Evolutionary conservation across 2,113 vertebrate genomes (phyloP).

Genomic region (Xyliphius kryptos): DNA sequence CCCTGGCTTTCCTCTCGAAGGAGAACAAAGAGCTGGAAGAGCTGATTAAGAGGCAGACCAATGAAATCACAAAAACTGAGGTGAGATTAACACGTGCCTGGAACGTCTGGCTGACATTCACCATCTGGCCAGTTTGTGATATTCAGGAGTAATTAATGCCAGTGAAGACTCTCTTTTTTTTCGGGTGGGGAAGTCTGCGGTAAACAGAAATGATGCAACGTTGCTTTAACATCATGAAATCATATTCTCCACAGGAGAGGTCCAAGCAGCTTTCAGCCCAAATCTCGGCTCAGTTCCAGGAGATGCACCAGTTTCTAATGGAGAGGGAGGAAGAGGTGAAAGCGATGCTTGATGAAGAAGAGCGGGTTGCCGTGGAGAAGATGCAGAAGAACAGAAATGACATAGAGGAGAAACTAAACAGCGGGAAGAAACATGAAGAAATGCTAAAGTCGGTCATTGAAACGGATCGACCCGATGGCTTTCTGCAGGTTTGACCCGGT

Average conservation of each 20-base stretch:
- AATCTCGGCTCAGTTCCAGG: slow-evolving; percentile 38
- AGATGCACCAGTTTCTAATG: slow-evolving; percentile 43
- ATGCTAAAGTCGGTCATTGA: slow-evolving; percentile 29
- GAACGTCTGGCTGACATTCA: too few relatives aligned
- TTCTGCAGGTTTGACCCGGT: slow-evolving; percentile 37
- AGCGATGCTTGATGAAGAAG: slow-evolving; percentile 28
- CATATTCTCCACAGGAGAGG: slow-evolving; percentile 24
- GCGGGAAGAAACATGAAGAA: slow-evolving; percentile 31
- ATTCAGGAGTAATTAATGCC: too few relatives aligned
- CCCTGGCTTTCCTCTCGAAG: too few relatives aligned
- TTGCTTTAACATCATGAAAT: not conserved
- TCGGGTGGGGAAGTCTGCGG: too few relatives aligned
- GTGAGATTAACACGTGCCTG: too few relatives aligned
- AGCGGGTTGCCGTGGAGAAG: slow-evolving; percentile 23
- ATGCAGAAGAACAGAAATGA: slow-evolving; percentile 38
- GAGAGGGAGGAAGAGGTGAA: slow-evolving; percentile 42
- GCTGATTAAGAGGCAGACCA: too few relatives aligned
- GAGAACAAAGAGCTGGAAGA: too few relatives aligned
- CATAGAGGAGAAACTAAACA: slow-evolving; percentile 33
- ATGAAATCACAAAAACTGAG: too few relatives aligned
- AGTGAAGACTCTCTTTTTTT: too few relatives aligned
- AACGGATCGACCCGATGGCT: slow-evolving; percentile 22
- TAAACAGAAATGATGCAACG: too few relatives aligned
- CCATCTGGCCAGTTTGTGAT: too few relatives aligned
- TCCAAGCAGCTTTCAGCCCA: slow-evolving; percentile 31